Conservation (phyloP, 2,888 invertebrate species). For the Cryptocephalus moraei region DNA sequence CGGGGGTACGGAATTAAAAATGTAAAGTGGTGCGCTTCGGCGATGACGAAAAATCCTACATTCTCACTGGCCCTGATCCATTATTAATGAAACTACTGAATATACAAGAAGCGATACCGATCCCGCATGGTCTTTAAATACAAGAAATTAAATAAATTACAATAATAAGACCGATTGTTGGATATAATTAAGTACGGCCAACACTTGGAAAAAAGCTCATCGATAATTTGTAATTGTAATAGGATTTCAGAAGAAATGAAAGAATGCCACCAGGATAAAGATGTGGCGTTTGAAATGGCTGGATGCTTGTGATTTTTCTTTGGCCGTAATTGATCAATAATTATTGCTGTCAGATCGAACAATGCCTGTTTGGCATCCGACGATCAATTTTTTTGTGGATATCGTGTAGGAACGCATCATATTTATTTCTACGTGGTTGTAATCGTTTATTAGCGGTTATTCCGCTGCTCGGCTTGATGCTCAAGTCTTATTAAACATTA, state of each 20-base stretch:
- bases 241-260: conserved; percentile 17
- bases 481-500: too few species aligned
- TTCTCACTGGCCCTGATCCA: not conserved
- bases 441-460: conserved; percentile 17
- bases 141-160: not conserved
- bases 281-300: conserved; percentile 24
- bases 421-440: conserved; percentile 20
- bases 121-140: not conserved
- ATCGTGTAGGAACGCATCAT: conserved; percentile 18
- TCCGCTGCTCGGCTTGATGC: too few species aligned
- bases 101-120: not conserved
- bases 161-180: not conserved
- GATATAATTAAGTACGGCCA: not conserved
- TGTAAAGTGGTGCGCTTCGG: too few species aligned
- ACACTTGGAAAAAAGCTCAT: conserved; percentile 4
- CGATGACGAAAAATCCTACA: not conserved
- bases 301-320: conserved; percentile 25
- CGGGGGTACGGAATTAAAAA: too few species aligned
- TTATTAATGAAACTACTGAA: not conserved
- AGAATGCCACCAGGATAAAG: conserved; percentile 21
- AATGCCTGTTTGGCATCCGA: conserved; percentile 25
- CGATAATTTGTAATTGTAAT: conserved; percentile 17
- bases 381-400: conserved; percentile 12
- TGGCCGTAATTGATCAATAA: conserved; percentile 30
- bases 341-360: conserved; percentile 29